Evolutionary conservation across 2,888 invertebrate genomes (phyloP), one percentile per base, ranked within the genome.

Genomic region (Mimas tiliae): DNA sequence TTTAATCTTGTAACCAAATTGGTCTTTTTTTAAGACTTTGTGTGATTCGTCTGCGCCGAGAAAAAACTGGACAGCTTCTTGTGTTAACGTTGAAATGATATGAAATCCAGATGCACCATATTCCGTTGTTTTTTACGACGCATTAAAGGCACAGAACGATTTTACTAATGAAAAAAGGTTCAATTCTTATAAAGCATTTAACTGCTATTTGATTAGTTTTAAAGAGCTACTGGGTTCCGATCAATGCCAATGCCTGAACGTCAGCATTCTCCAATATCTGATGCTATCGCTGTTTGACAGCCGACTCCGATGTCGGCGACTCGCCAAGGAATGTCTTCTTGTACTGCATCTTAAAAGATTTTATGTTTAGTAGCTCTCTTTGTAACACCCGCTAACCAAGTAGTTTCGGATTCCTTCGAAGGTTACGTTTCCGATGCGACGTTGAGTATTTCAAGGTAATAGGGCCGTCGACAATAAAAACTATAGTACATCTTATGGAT

Each of bases 261-360:
- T 27, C 51, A 51, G 51, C 62, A 38, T 65, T 63, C 63, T 62
- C 50, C 62, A 78, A 76, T 74, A 76, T 74, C 74, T 74, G 89
- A 88, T 89, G 73, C 73, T 84, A 87, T 88, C 87, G 73, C 62
- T 74, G 69, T 74, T 74, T 84, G 87, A 86, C 85, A 81, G 82
- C 72, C 73, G 72, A 63, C 68, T 67, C 67, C 70, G 68, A 72
- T 68, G 71, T 70, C 78, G 79, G 76, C 78, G 77, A 75, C 75
- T 73, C 71, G 71, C 74, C 76, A 72, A 78, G 71, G 82, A 84
- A 85, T 83, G 78, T 73, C 75, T 69, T 71, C 72, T 72, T 69
- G 73, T 71, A 72, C 69, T 69, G 73, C 65, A 72, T 72, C 72
- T 71, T 75, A 71, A 67, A 73, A 71, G 68, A 72, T 77, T 79